phyloP scores from a whole-genome alignment of 2,113 vertebrate genomes.

The Pipra filicauda region DNA sequence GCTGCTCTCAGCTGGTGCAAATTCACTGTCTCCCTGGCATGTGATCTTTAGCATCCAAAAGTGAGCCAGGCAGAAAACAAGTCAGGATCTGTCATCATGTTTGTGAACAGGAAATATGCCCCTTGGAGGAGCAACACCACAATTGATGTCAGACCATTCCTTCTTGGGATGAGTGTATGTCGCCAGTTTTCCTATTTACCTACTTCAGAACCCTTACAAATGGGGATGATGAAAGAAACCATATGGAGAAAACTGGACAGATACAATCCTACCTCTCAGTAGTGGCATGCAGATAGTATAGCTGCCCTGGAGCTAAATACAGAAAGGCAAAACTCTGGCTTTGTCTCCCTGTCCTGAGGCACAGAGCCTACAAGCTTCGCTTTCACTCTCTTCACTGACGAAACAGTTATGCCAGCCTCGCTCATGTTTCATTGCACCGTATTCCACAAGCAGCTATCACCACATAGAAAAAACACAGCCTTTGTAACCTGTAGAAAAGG shows the following conservation, averaged over 20 bases:
- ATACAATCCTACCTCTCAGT: background rate
- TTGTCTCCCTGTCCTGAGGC: background rate
- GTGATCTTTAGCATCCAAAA: background rate
- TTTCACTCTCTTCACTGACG: background rate
- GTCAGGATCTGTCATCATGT: background rate
- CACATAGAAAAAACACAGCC: background rate
- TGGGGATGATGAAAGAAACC: fast-evolving
- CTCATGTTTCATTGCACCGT: background rate
- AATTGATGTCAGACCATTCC: background rate
- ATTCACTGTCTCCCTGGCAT: fast-evolving
- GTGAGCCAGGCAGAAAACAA: background rate
- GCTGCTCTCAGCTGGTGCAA: background rate
- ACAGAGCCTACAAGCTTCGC: background rate
- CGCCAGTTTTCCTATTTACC: background rate
- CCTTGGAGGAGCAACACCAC: fast-evolving
- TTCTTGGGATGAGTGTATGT: background rate
- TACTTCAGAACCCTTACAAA: background rate
- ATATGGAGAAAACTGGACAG: background rate
- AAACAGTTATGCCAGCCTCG: background rate
- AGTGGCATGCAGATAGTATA: background rate
- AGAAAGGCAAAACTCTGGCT: conserved; percentile 28
- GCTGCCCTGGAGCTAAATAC: conserved; percentile 34
- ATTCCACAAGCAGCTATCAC: background rate
- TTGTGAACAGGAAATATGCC: background rate
- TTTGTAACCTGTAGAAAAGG: background rate